Evolutionary conservation across 1,140 invertebrate species (phyloP), one percentile per base, ranked within the genome.

Genomic region (Hyles vespertilio): DNA sequence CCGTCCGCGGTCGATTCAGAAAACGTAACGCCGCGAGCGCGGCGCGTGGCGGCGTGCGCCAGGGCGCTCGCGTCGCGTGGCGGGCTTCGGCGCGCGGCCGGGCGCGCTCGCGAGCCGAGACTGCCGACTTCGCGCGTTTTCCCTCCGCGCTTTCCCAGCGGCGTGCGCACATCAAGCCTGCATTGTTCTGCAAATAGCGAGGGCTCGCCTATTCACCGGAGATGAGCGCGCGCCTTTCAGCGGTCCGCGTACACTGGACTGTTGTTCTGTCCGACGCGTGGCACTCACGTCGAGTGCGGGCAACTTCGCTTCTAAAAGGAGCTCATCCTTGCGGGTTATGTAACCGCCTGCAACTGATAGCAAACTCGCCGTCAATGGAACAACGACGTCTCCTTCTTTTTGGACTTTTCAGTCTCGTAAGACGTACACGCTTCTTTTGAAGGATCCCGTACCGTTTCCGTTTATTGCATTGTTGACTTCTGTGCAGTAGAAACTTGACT

Each of bases 111-210:
- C 81, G 70, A 76, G 61, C 81, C 77, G 70, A 78, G 77, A 87
- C 84, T 87, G 84, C 61, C 77, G 61, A 63, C 59, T 83, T 83
- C 74, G 81, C 81, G 81, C 82, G 81, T 83, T 84, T 87, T 84
- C 83, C 84, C 84, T 84, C 81, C 81, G 73, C 82, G 81, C 74
- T 86, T 87, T 87, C 82, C 84, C 77, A 59, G 61, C 53, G 79
- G 72, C 81, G 81, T 85, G 84, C 82, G 84, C 84, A 84, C 79
- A 79, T 84, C 81, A 82, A 84, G 79, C 81, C 79, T 82, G 80
- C 76, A 84, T 84, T 87, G 81, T 87, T 85, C 84, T 81, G 77
- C 81, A 85, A 87, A 87, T 86, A 86, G 80, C 77, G 72, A 81
- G 79, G 77, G 80, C 75, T 81, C 72, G 79, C 79, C 76, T 77